Conservation (phyloP, 1,140 invertebrate genomes). For the Octopus bimaculoides region DNA sequence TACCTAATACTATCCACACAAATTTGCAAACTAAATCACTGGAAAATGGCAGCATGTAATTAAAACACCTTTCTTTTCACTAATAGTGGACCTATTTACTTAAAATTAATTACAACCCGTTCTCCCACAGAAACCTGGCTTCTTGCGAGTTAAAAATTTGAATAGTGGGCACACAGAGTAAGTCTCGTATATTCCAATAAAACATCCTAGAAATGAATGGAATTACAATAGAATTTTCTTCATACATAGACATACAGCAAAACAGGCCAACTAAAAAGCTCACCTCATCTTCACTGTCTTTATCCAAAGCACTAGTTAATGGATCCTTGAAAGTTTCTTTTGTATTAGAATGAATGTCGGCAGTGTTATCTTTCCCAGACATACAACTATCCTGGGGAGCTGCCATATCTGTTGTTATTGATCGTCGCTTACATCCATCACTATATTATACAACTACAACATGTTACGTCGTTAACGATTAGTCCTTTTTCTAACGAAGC, state of each 20-base stretch:
- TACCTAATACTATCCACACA: no score
- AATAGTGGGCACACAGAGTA: no score
- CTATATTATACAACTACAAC: conserved; percentile 17
- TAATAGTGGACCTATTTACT: no score
- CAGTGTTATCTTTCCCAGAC: conserved; percentile 17
- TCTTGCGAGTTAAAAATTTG: no score
- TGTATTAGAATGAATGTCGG: conserved; percentile 18
- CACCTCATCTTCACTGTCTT: conserved; percentile 45
- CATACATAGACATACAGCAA: not conserved
- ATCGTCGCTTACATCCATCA: conserved; percentile 10
- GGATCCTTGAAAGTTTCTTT: conserved; percentile 45
- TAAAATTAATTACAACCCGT: no score
- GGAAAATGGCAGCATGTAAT: no score
- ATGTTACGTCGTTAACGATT: conserved; percentile 17
- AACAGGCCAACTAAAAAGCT: conserved; percentile 15
- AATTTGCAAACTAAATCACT: no score
- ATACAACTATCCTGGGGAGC: conserved; percentile 13
- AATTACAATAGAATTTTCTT: not conserved
- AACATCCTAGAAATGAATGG: no score
- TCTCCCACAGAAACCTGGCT: no score
- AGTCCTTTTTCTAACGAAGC: not conserved
- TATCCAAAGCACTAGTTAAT: conserved; percentile 43
- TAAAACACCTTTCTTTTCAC: no score
- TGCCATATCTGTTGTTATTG: conserved; percentile 10
- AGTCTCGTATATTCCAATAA: no score